Base-by-base conservation (phyloP, 1,140 invertebrate genomes). In the Panagrolaimus sp. region DNA sequence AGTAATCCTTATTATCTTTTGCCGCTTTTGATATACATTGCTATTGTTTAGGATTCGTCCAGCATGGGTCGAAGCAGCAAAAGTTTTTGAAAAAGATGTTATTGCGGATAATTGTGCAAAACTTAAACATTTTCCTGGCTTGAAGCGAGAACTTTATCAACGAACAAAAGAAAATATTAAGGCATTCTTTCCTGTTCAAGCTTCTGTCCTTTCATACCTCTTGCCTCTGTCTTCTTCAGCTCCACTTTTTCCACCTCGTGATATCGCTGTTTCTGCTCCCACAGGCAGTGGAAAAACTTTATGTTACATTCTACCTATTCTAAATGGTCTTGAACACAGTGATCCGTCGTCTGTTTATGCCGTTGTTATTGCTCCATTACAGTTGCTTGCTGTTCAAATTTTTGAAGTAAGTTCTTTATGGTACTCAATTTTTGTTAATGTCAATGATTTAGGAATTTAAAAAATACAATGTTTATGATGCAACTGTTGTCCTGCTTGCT, bases 221-320 rank as follows among this genome's bases (percentile, higher is more conserved):
- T 43, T 77, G 5, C 24, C 76, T 3, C 10, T 32, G 17, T 58
- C 63, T 21, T 12, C 47, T 32, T 24, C 38, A 7, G n/a, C 14
- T 69, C 43, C 43, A 3, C 14, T 64, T 7, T 43, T 76, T 4
- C 75, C 75, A 5, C 66, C 76, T 38, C 74, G 77, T 6, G 75
- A 77, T 70, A 32, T 77, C 21, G 72, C 77, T 43, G 73, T 79
- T 44, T 67, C 66, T 45, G 75, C 75, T 28, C 75, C 75, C 24
- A 76, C 75, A 9, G 74, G 74, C 12, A 77, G 74, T 48, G 75
- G 75, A n/a, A 77, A 77, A 44, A 77, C 75, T 1, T 43, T 77
- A 9, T 77, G 75, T 55, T 77, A 68, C 63, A 52, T 77, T 26
- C 10, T 77, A 24, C 75, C 75, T 32, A 76, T 77, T 55, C 47